Evolutionary conservation across 2,797 vertebrate genomes (phyloP).

Genomic region (Austrolebias charrua): DNA sequence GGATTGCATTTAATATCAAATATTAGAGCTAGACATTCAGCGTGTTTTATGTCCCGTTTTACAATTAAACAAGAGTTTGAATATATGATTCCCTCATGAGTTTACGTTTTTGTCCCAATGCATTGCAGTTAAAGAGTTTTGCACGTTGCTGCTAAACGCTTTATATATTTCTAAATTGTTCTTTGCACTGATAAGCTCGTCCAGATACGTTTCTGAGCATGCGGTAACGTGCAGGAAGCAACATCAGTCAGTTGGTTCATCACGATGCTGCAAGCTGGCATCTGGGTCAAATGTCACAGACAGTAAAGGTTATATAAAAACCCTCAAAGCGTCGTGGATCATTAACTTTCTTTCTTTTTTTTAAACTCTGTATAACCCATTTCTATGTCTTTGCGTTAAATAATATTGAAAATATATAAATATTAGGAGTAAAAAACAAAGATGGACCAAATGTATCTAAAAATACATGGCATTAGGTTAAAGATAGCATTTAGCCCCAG

Average conservation of each 20-base stretch:
- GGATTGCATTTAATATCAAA: no score
- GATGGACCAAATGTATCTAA: no score
- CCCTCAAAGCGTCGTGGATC: no score
- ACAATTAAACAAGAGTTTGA: background rate
- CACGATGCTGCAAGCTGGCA: constrained; percentile 24
- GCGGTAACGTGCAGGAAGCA: constrained; percentile 22
- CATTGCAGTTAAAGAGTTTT: background rate
- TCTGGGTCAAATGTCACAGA: constrained; percentile 64
- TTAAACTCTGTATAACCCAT: background rate
- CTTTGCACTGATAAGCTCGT: background rate
- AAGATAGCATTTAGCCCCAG: no score
- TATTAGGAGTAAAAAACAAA: no score
- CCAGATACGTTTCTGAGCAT: constrained; percentile 9
- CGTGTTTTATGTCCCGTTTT: no score
- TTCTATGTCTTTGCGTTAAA: background rate
- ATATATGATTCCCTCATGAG: background rate
- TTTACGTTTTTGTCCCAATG: constrained; percentile 24
- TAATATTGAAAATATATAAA: background rate
- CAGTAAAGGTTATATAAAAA: constrained; percentile 1
- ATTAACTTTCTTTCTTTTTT: background rate
- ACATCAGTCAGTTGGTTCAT: constrained; percentile 18
- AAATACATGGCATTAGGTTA: no score
- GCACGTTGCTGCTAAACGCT: background rate
- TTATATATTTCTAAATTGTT: background rate
- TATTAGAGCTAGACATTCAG: no score